Evolutionary conservation across 1,140 invertebrate species (phyloP), one percentile per base, ranked within the genome.

Genomic region (Lucilia cuprina): DNA sequence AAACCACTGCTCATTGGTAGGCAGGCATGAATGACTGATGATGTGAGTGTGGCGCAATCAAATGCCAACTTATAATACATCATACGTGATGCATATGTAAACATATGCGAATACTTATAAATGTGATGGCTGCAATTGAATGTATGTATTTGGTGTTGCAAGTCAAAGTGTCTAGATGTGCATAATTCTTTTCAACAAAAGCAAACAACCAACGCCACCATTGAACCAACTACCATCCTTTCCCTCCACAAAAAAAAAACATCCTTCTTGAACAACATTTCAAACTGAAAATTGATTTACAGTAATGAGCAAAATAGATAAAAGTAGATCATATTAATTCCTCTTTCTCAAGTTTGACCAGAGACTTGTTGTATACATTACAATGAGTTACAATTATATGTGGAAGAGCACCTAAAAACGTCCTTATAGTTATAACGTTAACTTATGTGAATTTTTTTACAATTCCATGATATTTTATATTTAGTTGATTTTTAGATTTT

Each of bases 41-140:
- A 21, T 70, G 65, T 70, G 65, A 70, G 65, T 70, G 65, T 70
- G 65, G 65, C 65, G 65, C 65, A 70, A 70, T 70, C 19, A 70
- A 70, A 70, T 70, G 65, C 21, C 65, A 70, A 70, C 65, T 19
- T 8, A 21, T 70, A 70, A 70, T 70, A 70, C 65, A 70, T 70
- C 65, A 70, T 70, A 70, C 55, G 55, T 60, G 55, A 14, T 70
- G 65, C 65, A 21, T 70, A 70, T 70, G 65, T n/a, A 70, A 70
- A 70, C 21, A 70, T 21, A 70, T 70, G 21, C 17, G 65, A 41
- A 41, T 41, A 10, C 41, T 30, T 30, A 30, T 30, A 41, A 41
- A 41, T 70, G 65, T 21, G 21, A n/a, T 70, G 65, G 65, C 9
- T 10, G 21, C n/a, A 70, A 70, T 70, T 70, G 65, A 21, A 70